phyloP scores from a whole-genome alignment of 2,797 vertebrate species.

The Stomatorhinus walkeri region DNA sequence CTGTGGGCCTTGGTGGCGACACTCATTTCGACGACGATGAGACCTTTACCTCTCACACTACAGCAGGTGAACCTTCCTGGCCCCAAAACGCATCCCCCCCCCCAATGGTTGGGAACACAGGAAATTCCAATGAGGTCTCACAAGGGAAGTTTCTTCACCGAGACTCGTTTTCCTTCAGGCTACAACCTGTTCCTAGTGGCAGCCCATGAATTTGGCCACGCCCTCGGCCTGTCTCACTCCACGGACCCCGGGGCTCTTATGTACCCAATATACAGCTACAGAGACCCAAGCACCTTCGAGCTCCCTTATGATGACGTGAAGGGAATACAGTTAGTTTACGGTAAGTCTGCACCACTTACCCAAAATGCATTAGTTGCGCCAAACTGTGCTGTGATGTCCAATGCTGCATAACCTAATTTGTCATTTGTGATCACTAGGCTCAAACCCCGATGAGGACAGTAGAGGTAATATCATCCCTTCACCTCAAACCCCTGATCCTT shows the following conservation, averaged over 20 bases:
- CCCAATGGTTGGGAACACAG: not conserved
- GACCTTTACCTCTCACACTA: conserved; percentile 28
- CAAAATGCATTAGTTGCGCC: not conserved
- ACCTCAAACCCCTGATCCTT: conserved; percentile 57
- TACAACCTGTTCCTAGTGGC: conserved; percentile 60
- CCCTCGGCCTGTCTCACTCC: conserved; percentile 25
- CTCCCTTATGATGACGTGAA: conserved; percentile 53
- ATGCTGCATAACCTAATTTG: not conserved
- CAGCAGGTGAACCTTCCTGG: conserved; percentile 26
- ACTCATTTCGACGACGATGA: conserved; percentile 49
- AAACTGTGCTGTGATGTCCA: not conserved
- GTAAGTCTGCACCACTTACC: conserved; percentile 33
- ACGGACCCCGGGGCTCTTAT: conserved; percentile 22
- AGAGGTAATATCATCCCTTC: not conserved
- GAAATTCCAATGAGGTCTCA: not conserved
- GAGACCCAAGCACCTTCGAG: conserved; percentile 45
- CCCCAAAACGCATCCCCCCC: too few species aligned
- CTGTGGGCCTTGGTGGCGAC: conserved; percentile 37
- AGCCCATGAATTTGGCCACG: conserved; percentile 48
- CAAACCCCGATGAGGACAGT: conserved; percentile 29
- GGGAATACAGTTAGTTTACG: conserved; percentile 61
- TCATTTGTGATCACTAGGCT: conserved; percentile 48
- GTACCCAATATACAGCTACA: conserved; percentile 51
- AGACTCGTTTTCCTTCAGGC: conserved; percentile 34
- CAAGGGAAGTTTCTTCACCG: not conserved